Percentiles rank a stretch among this genome's conserved stretches.
These are phyloP conservation scores for Saturnia japonica DNA, from an alignment of 2,888 invertebrate genomes.

Conservation along the genomic window DNA sequence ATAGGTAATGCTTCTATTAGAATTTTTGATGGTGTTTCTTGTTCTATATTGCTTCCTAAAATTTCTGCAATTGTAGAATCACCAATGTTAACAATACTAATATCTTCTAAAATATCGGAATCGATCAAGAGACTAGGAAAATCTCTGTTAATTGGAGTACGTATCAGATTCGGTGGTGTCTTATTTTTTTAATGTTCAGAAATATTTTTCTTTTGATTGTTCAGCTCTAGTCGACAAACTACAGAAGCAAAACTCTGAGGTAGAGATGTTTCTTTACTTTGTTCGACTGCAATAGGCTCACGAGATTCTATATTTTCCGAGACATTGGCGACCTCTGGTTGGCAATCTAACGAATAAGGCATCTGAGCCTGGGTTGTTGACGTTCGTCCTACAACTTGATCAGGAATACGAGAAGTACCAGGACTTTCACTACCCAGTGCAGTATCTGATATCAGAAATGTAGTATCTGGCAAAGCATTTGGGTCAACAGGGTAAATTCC, in stretches of 20 bases:
- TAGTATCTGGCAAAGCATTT: slow-evolving; percentile 30
- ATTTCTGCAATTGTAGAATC: no score
- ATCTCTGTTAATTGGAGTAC: not conserved
- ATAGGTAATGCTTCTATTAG: no score
- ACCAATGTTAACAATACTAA: no score
- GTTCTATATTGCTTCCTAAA: no score
- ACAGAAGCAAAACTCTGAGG: not conserved
- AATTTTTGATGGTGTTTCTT: no score
- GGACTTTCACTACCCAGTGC: not conserved
- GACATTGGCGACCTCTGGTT: not conserved
- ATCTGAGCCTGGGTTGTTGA: slow-evolving; percentile 1
- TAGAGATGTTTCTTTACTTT: not conserved
- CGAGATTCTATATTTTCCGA: slow-evolving; percentile 1
- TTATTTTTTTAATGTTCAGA: not conserved
- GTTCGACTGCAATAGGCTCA: not conserved
- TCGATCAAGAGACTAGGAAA: not conserved
- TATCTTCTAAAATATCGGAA: not conserved
- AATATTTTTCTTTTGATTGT: slow-evolving; percentile 1
- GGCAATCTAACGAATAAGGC: not conserved
- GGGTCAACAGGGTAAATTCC: slow-evolving; percentile 40
- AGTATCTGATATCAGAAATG: slow-evolving; percentile 22
- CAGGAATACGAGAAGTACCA: not conserved
- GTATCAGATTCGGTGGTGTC: not conserved
- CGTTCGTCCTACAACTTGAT: not conserved
- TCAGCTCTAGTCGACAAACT: not conserved